Evolutionary conservation across 2,797 vertebrate genomes (phyloP), one percentile per base, ranked within the genome.

Genomic region (Galagoides demidoff): DNA sequence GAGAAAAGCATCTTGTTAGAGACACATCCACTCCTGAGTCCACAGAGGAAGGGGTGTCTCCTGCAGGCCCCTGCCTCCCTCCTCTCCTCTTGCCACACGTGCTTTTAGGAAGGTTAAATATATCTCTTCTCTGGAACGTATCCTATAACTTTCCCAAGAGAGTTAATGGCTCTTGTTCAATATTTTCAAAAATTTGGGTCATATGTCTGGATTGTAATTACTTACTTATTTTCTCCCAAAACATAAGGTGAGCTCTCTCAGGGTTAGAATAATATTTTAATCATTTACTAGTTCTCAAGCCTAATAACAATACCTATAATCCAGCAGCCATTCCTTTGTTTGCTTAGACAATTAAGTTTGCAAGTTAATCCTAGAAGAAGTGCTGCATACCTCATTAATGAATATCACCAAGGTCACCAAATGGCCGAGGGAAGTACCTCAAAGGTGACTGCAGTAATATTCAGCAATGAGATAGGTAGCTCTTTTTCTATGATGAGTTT

Each of bases 141-240:
- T 31, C 13, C 5, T 37, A 16, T 37, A 59, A 57, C 23, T 57
- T 92, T 95, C 59, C 37, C 29, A 84, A 89, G 77, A 92, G 55
- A 94, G 17, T 61, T 59, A n/a, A 73, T 78, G 37, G 61, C 37
- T 82, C 49, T 68, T 61, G 31, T 83, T 71, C 52, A 95, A 31
- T 71, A 79, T 94, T 94, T 89, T 92, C 13, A 95, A 89, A 57
- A 92, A 86, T 84, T 82, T 86, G 29, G 77, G 39, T 76, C 61
- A 39, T 43, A 63, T n/a, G 31, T 81, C 23, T 86, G 57, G 57
- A 59, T 59, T 93, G 31, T 73, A 82, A 94, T 68, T 79, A n/a
- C 66, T 78, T 78, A 34, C 13, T 78, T 55, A 66, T 55, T 71
- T 83, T 89, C 37, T 74, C 5, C 43, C 29, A 94, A 76, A 82